These are phyloP conservation scores for Beroe ovata DNA, from an alignment of 37 sponge, comb jelly and placozoan species.

Conservation along the genomic window DNA sequence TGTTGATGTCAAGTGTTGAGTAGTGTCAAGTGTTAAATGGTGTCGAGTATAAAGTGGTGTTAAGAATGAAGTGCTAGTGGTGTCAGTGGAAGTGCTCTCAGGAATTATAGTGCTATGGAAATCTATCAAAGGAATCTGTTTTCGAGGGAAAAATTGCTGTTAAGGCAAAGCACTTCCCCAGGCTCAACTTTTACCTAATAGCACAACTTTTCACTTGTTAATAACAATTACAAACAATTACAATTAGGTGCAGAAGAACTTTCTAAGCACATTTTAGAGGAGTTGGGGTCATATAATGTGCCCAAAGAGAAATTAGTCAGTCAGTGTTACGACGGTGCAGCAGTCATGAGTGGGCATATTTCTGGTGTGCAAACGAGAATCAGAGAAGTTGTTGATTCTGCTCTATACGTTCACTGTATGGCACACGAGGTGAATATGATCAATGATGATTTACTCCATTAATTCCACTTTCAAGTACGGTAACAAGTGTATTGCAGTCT, in stretches of 20 bases:
- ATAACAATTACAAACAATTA: too few relatives aligned
- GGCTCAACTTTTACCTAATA: too few relatives aligned
- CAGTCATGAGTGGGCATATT: not conserved
- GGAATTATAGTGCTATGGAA: too few relatives aligned
- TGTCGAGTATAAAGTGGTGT: too few relatives aligned
- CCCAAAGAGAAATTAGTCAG: not conserved
- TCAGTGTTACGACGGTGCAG: not conserved
- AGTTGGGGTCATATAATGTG: not conserved
- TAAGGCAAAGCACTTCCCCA: too few relatives aligned
- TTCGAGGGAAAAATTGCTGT: too few relatives aligned
- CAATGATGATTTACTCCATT: not conserved
- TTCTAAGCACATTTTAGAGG: not conserved
- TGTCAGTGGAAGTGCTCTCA: too few relatives aligned
- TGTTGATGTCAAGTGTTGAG: too few relatives aligned
- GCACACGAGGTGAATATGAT: slow-evolving; percentile 2
- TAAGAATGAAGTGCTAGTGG: too few relatives aligned
- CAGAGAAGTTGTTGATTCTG: not conserved
- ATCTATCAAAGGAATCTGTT: too few relatives aligned
- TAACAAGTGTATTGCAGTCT: not conserved
- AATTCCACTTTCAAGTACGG: not conserved
- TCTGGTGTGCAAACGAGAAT: not conserved
- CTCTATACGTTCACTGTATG: slow-evolving; percentile 15
- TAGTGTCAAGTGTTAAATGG: too few relatives aligned
- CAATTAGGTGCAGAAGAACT: slow-evolving; percentile 2
- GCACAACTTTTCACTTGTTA: too few relatives aligned